Base-by-base conservation (phyloP, 2,797 vertebrate genomes). In the Morus bassanus region DNA sequence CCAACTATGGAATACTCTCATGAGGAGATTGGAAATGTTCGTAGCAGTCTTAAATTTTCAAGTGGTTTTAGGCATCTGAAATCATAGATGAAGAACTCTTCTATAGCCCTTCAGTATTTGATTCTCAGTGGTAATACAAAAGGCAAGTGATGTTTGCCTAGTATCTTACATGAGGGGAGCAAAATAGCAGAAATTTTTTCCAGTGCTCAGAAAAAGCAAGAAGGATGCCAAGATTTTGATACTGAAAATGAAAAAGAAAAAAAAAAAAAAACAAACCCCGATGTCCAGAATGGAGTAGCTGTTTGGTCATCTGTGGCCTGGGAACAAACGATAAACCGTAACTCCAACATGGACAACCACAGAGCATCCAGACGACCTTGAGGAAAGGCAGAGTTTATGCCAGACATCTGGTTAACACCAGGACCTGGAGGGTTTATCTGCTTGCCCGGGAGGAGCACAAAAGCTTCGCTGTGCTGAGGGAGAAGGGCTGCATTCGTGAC, bases 401-500 rank as follows among this genome's bases (percentile, higher is more conserved):
- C 22, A 45, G 72, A 7, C 16, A 39, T 13, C 19, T 22, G 33
- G 46, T 13, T 39, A n/a, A n/a, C n/a, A 16, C 22, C 22, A 1
- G n/a, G 23, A 35, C 35, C 17, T 5, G 1, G 11, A n/a, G 45
- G 31, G 23, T 45, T 85, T 31, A 30, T 22, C 51, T 25, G 24
- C 33, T 21, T 53, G 45, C 45, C 9, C 9, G 2, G 30, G 17
- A 56, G 50, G 31, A 57, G 56, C 50, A 12, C 11, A 1, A 50
- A 28, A 43, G 35, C 50, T 56, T 33, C 3, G 2, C 13, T 9
- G 39, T 10, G 3, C 68, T 17, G 35, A 11, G 21, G 13, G 27
- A 6, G 22, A n/a, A 30, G 37, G 41, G 43, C 10, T 1, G 19
- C 30, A 1, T 4, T 16, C 31, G 1, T 24, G 43, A 7, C 31